A percentile compares a stretch with the other conserved stretches of the same genome.
Evolutionary conservation across 1,140 invertebrate genomes (phyloP).

Genomic region (Rhopalosiphum maidis): DNA sequence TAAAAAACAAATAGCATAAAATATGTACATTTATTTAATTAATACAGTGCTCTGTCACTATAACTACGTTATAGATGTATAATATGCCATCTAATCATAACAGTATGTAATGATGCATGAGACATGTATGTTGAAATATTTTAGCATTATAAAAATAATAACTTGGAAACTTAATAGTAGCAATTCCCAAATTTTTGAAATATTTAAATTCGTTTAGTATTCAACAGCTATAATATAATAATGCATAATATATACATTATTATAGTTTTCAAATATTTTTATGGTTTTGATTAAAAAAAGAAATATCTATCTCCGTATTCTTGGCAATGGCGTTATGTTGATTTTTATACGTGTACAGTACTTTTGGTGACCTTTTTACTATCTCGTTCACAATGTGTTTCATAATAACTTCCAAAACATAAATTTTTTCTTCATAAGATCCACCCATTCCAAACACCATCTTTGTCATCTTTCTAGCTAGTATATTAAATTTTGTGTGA

Average conservation of each 20-base stretch:
- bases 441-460: neutral
- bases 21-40: neutral
- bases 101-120: neutral
- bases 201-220: neutral
- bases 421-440: neutral
- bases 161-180: neutral
- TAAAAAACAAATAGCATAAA: neutral
- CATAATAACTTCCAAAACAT: conserved; percentile 1
- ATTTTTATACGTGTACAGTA: neutral
- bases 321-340: neutral
- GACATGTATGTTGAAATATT: neutral
- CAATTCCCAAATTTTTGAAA: neutral
- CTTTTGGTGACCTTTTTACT: neutral
- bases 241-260: neutral
- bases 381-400: neutral
- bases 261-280: neutral
- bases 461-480: conserved; percentile 28
- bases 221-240: neutral
- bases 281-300: neutral
- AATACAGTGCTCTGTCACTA: neutral
- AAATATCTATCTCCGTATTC: neutral
- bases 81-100: neutral
- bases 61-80: neutral
- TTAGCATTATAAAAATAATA: neutral
- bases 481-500: neutral